Base-by-base conservation (phyloP, 2,113 vertebrate genomes). In the Poicephalus meyeri region DNA sequence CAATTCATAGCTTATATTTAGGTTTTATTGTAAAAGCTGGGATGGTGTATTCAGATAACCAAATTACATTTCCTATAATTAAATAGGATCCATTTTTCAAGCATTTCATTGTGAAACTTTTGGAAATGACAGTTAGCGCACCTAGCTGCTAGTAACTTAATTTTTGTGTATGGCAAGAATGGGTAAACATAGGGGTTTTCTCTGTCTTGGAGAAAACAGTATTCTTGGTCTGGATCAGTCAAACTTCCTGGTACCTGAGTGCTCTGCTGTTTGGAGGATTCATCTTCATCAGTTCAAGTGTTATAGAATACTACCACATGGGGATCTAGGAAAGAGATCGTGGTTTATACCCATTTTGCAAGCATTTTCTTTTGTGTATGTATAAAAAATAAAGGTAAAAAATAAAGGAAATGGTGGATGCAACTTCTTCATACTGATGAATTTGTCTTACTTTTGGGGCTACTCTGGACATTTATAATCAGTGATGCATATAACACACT, bases 21-120 rank as follows among this genome's bases (percentile, higher is more conserved):
- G 73, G 31, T 89, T 91, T 80, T 84, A 42, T 93, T 95, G 18
- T 95, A 97, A 97, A 95, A 96, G 37, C 64, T 89, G 39, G 21
- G 21, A 53, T 60, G 86, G 65, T 84, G 97, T 94, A 87, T 96
- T 83, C 88, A 88, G 52, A 78, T 93, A 95, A 46, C 44, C 4
- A 8, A 82, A 86, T 95, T 80, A 86, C 64, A 69, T 89, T 69
- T 84, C 76, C 18, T 61, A 88, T 81, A 84, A 89, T 94, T 96
- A 91, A 77, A 93, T 94, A 74, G 60, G 73, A 79, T 60, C 17
- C 17, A 52, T 93, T 93, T 95, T 96, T 80, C 23, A 86, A 88
- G 76, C 7, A 81, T 86, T 81, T 95, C 16, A 60, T 81, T 80
- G 49, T 80, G n/a, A 92, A 91, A 39, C 46, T 88, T 85, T 69